A percentile compares a stretch with the other conserved stretches of the same genome.
These are phyloP conservation scores for Flabesymbios commensalis DNA, from an alignment of 2,888 invertebrate species.

Conservation along the genomic window DNA sequence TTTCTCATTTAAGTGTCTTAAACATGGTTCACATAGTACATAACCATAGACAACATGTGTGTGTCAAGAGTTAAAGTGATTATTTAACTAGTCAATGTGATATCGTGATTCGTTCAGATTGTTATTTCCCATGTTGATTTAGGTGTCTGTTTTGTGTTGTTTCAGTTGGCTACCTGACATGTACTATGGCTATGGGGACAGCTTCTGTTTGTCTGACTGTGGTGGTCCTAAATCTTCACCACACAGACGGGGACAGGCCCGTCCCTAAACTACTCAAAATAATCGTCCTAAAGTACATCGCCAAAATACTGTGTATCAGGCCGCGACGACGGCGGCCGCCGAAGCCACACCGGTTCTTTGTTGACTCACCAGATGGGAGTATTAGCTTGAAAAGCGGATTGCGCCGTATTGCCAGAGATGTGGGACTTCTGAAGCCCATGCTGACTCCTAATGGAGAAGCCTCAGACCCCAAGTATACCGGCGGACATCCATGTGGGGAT, in stretches of 20 bases:
- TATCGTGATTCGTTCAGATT: too few species aligned
- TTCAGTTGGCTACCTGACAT: slow-evolving; percentile 36
- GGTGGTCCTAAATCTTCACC: slow-evolving; percentile 36
- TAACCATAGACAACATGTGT: too few species aligned
- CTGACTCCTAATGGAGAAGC: slow-evolving; percentile 13
- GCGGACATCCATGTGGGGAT: too few species aligned
- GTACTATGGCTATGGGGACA: slow-evolving; percentile 38
- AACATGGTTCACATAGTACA: too few species aligned
- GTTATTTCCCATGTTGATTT: too few species aligned
- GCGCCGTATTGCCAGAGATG: slow-evolving; percentile 23
- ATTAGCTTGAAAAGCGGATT: slow-evolving; percentile 23
- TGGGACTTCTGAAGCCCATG: slow-evolving; percentile 26
- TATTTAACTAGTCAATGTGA: too few species aligned
- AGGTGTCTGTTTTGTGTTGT: neutral
- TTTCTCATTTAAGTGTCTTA: neutral
- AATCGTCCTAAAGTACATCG: slow-evolving; percentile 30
- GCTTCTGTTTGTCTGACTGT: slow-evolving; percentile 37
- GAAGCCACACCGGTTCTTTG: too few species aligned
- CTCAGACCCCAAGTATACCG: too few species aligned
- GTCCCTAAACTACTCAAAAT: slow-evolving; percentile 30
- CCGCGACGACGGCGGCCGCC: too few species aligned
- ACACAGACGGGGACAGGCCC: slow-evolving; percentile 28
- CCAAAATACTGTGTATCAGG: slow-evolving; percentile 27
- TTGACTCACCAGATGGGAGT: slow-evolving; percentile 15
- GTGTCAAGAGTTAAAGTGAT: too few species aligned